Base-by-base conservation (phyloP, 2,888 invertebrate genomes). In the Drosophila hamatofila region DNA sequence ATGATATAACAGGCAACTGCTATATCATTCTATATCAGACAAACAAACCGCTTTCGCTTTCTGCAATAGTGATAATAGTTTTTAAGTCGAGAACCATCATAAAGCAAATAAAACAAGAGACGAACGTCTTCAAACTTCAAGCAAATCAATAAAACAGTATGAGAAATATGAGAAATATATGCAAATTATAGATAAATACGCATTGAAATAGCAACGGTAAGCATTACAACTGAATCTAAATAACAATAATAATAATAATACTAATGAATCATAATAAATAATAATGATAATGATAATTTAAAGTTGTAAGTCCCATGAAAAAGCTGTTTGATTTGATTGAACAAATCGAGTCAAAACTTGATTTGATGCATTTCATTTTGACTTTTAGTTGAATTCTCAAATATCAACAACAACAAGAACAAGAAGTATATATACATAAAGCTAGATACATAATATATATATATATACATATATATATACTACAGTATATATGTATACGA, bases 61-160 rank as follows among this genome's bases (percentile, higher is more conserved):
- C 92, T 92, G 92, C 92, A 92, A 92, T 92, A 92, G 92, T 92
- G 92, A 92, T 92, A 92, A 92, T 92, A 92, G 92, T 92, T 92
- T 87, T 90, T 92, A 91, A 91, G 92, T 88, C 68, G 76, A 74
- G 71, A 80, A 83, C 87, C 89, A 81, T 69, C 74, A 57, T 58
- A 58, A 59, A 72, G 63, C 49, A 70, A 79, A 65, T 55, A 80
- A 78, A 81, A 76, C 78, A 86, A 75, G 71, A 61, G 77, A 76
- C 30, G 72, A 72, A 63, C 27, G 55, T 56, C 67, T 56, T 75
- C 27, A 27, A 35, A 69, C 60, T 66, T 41, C 70, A 81, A 78
- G 57, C 70, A 80, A 75, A 73, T 49, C 65, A 71, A 67, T 48
- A 73, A 73, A 76, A 81, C 63, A 60, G 72, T 66, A 75, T 67